Percentiles rank a stretch among this genome's conserved stretches.
These are phyloP conservation scores for Drosophila pegasa DNA, from an alignment of 2,888 invertebrate species.

Conservation along the genomic window DNA sequence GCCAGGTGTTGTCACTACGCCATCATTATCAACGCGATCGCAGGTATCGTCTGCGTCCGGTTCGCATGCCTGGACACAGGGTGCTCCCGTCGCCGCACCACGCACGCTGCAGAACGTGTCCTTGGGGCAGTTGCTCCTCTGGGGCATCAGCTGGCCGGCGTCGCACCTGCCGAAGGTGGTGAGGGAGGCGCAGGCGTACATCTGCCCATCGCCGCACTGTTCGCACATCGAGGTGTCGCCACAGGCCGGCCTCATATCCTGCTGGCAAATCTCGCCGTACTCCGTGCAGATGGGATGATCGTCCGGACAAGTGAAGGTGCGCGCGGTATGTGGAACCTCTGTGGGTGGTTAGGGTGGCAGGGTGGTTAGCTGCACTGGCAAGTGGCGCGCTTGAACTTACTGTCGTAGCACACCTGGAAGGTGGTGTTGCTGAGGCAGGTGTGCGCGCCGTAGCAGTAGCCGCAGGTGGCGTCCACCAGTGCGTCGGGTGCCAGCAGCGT, in stretches of 20 bases:
- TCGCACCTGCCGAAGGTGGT: slow-evolving; percentile 66
- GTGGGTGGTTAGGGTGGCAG: background rate
- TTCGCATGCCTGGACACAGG: slow-evolving; percentile 60
- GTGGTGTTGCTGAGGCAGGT: slow-evolving; percentile 59
- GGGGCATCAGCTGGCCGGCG: background rate
- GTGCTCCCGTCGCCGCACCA: slow-evolving; percentile 4
- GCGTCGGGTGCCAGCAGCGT: slow-evolving; percentile 18
- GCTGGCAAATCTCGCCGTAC: slow-evolving; percentile 44
- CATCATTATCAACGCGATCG: slow-evolving; percentile 41
- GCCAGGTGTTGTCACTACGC: background rate
- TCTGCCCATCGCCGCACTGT: slow-evolving; percentile 24
- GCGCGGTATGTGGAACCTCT: slow-evolving; percentile 38
- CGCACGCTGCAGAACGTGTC: slow-evolving; percentile 55
- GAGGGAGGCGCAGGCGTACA: slow-evolving; percentile 68
- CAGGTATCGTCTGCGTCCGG: slow-evolving; percentile 41
- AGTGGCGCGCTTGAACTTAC: slow-evolving; percentile 43
- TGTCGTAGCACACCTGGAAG: slow-evolving; percentile 62
- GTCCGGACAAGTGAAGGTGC: slow-evolving; percentile 50
- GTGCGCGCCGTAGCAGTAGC: slow-evolving; percentile 59
- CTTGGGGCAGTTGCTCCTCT: slow-evolving; percentile 41
- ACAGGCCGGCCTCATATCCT: slow-evolving; percentile 36
- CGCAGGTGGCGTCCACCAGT: slow-evolving; percentile 62
- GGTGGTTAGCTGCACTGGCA: background rate
- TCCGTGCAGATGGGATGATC: slow-evolving; percentile 61
- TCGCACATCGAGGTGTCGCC: slow-evolving; percentile 63